These are phyloP conservation scores for Sinella curviseta DNA, from an alignment of 1,140 invertebrate genomes.

Conservation along the genomic window DNA sequence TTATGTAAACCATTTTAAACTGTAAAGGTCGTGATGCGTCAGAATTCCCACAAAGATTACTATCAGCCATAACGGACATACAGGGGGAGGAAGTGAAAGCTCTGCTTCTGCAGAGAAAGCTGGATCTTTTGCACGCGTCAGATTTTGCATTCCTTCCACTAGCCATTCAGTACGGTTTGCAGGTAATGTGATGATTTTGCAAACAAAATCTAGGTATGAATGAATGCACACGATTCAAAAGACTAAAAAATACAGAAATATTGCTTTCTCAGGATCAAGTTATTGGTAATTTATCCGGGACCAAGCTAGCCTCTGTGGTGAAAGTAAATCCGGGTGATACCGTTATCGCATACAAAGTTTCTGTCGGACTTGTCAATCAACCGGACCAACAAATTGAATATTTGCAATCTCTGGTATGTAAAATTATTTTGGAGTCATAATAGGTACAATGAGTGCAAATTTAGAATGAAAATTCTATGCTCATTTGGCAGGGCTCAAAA, in stretches of 20 bases:
- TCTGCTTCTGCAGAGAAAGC: conserved; percentile 29
- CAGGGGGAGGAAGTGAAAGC: conserved; percentile 44
- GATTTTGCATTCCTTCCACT: conserved; percentile 39
- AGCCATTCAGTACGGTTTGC: conserved; percentile 34
- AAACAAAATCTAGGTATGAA: not conserved
- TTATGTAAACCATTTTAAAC: not conserved
- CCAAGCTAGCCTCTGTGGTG: conserved; percentile 25
- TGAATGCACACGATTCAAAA: not conserved
- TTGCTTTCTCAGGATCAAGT: conserved; percentile 6
- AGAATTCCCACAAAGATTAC: conserved; percentile 32
- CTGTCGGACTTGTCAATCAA: conserved; percentile 27
- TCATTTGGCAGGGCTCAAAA: conserved; percentile 30
- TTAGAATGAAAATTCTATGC: not conserved
- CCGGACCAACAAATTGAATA: conserved; percentile 37
- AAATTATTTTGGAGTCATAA: too few species aligned
- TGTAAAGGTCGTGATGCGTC: conserved; percentile 32
- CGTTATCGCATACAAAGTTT: conserved; percentile 30
- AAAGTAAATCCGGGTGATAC: conserved; percentile 37
- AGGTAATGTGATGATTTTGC: conserved; percentile 26
- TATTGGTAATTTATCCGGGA: conserved; percentile 28
- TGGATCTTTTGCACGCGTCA: conserved; percentile 29
- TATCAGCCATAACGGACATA: conserved; percentile 32
- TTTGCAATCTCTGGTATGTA: conserved; percentile 36
- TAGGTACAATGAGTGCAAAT: not conserved
- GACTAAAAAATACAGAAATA: not conserved